These are phyloP conservation scores for Colossoma macropomum DNA, from an alignment of 2,113 vertebrate genomes.

Conservation along the genomic window DNA sequence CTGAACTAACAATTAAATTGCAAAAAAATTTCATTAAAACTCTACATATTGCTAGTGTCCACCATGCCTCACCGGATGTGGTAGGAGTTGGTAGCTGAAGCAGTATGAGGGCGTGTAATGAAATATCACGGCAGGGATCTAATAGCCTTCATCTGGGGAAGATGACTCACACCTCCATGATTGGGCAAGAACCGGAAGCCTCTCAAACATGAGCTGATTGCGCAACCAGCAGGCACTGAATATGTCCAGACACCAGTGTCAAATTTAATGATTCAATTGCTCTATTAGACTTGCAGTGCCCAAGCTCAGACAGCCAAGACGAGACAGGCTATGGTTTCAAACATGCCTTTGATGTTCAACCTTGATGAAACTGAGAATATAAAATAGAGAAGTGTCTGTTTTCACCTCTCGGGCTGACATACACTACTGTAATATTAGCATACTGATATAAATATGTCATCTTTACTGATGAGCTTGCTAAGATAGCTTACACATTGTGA, in stretches of 20 bases:
- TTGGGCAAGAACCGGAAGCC: slow-evolving; percentile 4
- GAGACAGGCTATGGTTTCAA: not conserved
- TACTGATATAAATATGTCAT: not conserved
- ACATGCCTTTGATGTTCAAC: not conserved
- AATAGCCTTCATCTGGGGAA: slow-evolving; percentile 11
- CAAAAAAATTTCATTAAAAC: not conserved
- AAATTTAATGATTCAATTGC: slow-evolving; percentile 37
- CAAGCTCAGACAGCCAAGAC: not conserved
- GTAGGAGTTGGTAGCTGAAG: not conserved
- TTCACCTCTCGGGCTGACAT: not conserved
- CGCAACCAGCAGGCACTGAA: slow-evolving; percentile 29
- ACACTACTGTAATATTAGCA: not conserved
- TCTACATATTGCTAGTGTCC: not conserved
- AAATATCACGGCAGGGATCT: slow-evolving; percentile 36
- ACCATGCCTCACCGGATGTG: not conserved
- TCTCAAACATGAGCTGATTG: slow-evolving; percentile 15
- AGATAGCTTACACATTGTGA: too few relatives aligned
- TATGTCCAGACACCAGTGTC: slow-evolving; percentile 10
- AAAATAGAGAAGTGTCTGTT: not conserved
- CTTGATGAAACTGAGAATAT: not conserved
- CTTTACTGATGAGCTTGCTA: not conserved
- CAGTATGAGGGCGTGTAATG: slow-evolving; percentile 38
- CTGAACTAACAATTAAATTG: not conserved
- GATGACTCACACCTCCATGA: slow-evolving; percentile 35
- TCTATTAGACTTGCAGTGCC: not conserved